Evolutionary conservation across 2,797 vertebrate genomes (phyloP), one percentile per base, ranked within the genome.

Genomic region (Bucorvus abyssinicus): DNA sequence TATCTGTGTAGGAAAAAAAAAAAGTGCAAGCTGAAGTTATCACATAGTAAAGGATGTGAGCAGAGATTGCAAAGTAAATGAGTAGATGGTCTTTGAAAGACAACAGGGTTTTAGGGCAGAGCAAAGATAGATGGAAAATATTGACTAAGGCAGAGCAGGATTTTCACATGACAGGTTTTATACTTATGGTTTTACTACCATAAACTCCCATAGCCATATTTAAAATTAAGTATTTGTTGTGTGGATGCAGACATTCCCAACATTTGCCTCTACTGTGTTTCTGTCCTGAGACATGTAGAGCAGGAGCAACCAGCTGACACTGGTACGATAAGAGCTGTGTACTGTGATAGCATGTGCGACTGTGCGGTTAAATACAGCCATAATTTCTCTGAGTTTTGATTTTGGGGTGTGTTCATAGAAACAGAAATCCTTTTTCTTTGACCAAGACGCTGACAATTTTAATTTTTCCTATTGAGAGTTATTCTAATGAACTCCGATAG

Each of bases 121-220:
- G 56, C 74, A 87, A 87, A 74, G 75, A 71, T 50, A 81, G 14
- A 2, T 57, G 86, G 81, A 92, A 96, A 95, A 91, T 64, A 44
- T 6, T 74, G 63, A 50, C 36, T 73, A 60, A 80, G 61, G 14
- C 44, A 45, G 57, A 60, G 76, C 13, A 77, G 40, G 81, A 50
- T 80, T 96, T 94, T 94, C 90, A 82, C 87, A 40, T 80, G 78
- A 59, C 44, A 65, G 30, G 5, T 90, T 92, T 94, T 68, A 52
- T 60, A 50, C 50, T 94, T 32, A 9, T 75, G 45, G 53, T 91
- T 95, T 79, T 89, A 75, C 75, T 89, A 23, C 73, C 19, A 17
- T 78, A 52, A 93, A 92, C 88, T 89, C 89, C 84, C 93, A 76
- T 17, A 71, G 47, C 70, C 6, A 0, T 78, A 40, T 83, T 96